Base-by-base conservation (phyloP, 2,888 invertebrate genomes). In the Resseliella maxima region DNA sequence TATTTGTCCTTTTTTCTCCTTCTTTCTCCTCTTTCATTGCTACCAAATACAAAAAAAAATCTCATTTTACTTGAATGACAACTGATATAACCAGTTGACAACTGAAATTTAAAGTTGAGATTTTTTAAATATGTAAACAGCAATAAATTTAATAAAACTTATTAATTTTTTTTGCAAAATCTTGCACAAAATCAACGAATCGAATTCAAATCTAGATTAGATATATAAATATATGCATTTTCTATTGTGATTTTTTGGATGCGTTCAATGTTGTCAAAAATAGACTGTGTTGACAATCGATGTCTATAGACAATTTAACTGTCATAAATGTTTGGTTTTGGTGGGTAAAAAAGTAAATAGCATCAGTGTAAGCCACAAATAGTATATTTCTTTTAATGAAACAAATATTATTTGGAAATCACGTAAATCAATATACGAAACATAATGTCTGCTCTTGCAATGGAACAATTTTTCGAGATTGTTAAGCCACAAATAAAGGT, bases 361-460 rank as follows among this genome's bases (percentile, higher is more conserved):
- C 54, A 54, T 54, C 54, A 54, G 54, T 54, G 54, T 54, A 54
- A 54, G 54, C 54, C 5, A 54, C 54, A 54, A 54, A 64, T 27
- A 64, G 24, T 64, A 24, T 15, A 64, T 64, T 64, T 64, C 64
- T 24, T 5, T 54, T 54, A 5, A 54, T n/a, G 54, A 54, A 54
- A 54, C 8, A 54, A 54, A 54, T 54, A 54, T 54, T 54, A 54
- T 54, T 54, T 54, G 54, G 54, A 54, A 54, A 54, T 54, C 54
- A 54, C 54, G 54, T 54, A 54, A 54, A 54, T 54, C 54, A 54
- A 54, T 54, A 54, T 54, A 54, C 54, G 54, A 54, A n/a, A 54
- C 54, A 54, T 54, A 54, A 54, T 54, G 54, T 54, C 54, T 54
- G 54, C 54, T n/a, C 3, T 54, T 54, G 5, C n/a, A 46, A 12